phyloP scores from a whole-genome alignment of 2,113 vertebrate genomes.

The Tupaia chinensis region DNA sequence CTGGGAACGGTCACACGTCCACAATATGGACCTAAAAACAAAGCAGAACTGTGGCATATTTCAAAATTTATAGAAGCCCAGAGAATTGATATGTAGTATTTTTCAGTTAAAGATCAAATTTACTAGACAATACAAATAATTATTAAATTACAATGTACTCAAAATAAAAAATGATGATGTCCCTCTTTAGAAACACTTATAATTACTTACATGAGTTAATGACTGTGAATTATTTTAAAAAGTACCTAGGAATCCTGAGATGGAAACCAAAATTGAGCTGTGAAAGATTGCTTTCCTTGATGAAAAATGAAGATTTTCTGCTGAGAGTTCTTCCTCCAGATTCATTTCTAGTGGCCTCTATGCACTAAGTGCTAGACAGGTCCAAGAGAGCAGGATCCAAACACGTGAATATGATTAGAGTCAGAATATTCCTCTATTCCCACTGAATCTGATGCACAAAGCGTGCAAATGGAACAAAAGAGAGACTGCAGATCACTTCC shows the following conservation, averaged over 20 bases:
- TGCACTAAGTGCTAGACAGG: too few relatives aligned
- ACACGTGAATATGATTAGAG: too few relatives aligned
- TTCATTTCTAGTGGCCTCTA: too few relatives aligned
- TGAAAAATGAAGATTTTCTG: too few relatives aligned
- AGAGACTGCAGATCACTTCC: too few relatives aligned
- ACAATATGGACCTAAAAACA: conserved; percentile 88
- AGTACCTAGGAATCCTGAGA: not conserved
- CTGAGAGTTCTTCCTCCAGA: too few relatives aligned
- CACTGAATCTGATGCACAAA: too few relatives aligned
- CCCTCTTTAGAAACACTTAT: not conserved
- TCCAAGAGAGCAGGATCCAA: too few relatives aligned
- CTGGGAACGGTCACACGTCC: conserved; percentile 84
- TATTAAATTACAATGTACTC: not conserved
- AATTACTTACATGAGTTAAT: conserved; percentile 22
- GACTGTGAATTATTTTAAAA: not conserved
- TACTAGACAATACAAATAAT: not conserved
- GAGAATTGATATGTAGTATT: not conserved
- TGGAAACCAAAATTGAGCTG: too few relatives aligned
- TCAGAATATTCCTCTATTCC: too few relatives aligned
- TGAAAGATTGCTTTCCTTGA: too few relatives aligned
- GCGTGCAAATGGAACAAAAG: too few relatives aligned
- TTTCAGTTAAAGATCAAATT: not conserved
- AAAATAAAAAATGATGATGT: conserved; percentile 20
- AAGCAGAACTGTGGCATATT: conserved; percentile 74
- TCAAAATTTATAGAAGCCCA: conserved; percentile 58